phyloP scores from a whole-genome alignment of 2,113 vertebrate genomes.

The Platichthys stellatus region DNA sequence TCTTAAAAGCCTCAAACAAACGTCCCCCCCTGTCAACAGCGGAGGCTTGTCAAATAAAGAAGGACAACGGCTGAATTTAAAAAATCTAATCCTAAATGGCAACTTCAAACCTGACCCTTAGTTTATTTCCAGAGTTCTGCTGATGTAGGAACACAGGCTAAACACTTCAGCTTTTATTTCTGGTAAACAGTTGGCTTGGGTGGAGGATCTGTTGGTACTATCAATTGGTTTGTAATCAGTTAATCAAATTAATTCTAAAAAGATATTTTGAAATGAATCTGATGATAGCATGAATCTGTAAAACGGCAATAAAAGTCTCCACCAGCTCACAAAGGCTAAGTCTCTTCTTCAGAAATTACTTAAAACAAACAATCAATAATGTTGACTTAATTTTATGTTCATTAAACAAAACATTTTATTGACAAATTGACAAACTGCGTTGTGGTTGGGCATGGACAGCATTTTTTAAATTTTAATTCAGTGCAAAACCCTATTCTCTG shows the following conservation, averaged over 20 bases:
- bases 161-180: neutral
- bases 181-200: neutral
- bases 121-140: slow-evolving; percentile 25
- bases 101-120: slow-evolving; percentile 35
- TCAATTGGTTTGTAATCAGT: neutral
- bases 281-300: too few species aligned
- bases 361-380: too few species aligned
- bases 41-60: slow-evolving; percentile 17
- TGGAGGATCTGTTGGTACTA: neutral
- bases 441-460: too few species aligned
- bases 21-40: slow-evolving; percentile 38
- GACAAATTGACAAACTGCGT: too few species aligned
- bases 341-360: too few species aligned
- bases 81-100: slow-evolving; percentile 47
- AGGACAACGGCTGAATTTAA: slow-evolving; percentile 25
- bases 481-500: too few species aligned
- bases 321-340: too few species aligned
- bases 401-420: too few species aligned
- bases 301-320: too few species aligned
- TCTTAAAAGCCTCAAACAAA: slow-evolving; percentile 41
- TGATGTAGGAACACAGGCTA: neutral
- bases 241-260: neutral
- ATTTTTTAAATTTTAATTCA: too few species aligned
- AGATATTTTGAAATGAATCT: neutral
- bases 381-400: too few species aligned